Evolutionary conservation across 30 jellyfish, hydroid and myxozoan species (phyloP), one percentile per base, ranked within the genome.

Genomic region (Rhopilema esculentum): DNA sequence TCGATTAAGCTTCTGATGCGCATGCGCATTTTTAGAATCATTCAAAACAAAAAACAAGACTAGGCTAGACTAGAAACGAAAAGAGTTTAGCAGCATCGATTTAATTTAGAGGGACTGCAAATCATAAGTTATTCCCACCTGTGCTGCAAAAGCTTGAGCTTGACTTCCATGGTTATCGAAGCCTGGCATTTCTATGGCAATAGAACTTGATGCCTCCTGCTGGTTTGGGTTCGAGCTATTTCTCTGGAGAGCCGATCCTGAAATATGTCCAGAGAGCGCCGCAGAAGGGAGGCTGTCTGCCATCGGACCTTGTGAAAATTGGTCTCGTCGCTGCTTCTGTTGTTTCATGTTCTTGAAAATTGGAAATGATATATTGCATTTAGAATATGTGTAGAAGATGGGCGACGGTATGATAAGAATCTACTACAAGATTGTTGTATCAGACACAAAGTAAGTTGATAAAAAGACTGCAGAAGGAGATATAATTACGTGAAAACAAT

Each of bases 251-350:
- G 87, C 97, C 1, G 97, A 88, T 9, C 93, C 96, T 22, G 88
- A 49, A 57, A 97, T 82, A 72, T 82, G 91, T 1, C 97, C 95
- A 9, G 96, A 85, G 69, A 95, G 85, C 9, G 93, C 97, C 1
- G 97, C 93, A 9, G 97, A 79, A 2, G 93, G 99, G 21, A 95
- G 76, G 48, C 97, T 90, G 65, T 95, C 99, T 0, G 97, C 97
- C 79, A 95, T 31, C 21, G 97, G 97, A 1, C 99, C 99, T 57
- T 95, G 97, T 18, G 99, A 95, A 66, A 95, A 95, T 71, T 95
- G 98, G 71, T 90, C 99, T 32, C 97, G 84, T 30, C 99, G 69
- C 40, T 95, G 93, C 76, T 91, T 90, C 71, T 95, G 99, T 30
- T 95, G 99, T 62, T 95, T 95, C 99, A 95, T 95, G 76, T 95